Conservation (phyloP, 2,888 invertebrate genomes). For the Slavum lentiscoides region DNA sequence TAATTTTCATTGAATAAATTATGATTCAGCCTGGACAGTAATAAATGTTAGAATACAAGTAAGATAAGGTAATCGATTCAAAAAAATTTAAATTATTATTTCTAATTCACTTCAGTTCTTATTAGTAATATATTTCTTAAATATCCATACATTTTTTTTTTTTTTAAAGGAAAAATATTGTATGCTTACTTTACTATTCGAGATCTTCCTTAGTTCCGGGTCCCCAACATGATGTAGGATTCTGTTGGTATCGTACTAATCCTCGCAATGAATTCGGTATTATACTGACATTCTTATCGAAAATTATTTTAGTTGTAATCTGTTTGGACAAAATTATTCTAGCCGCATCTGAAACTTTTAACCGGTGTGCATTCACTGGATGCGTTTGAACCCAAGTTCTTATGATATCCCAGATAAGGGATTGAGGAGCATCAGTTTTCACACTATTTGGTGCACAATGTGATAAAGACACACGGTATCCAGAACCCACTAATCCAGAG, state of each 20-base stretch:
- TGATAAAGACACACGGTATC: slow-evolving; percentile 87
- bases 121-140: no score
- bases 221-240: slow-evolving; percentile 88
- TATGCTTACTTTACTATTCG: slow-evolving; percentile 65
- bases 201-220: slow-evolving; percentile 78
- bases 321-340: slow-evolving; percentile 46
- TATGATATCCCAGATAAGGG: slow-evolving; percentile 89
- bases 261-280: slow-evolving; percentile 78
- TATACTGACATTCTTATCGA: slow-evolving; percentile 67
- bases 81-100: no score
- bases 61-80: no score
- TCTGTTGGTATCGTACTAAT: slow-evolving; percentile 79
- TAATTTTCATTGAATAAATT: no score
- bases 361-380: slow-evolving; percentile 70
- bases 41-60: no score
- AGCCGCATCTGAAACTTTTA: slow-evolving; percentile 58
- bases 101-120: no score
- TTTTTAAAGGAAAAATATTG: not conserved
- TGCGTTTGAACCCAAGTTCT: slow-evolving; percentile 74
- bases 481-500: slow-evolving; percentile 79
- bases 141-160: not conserved
- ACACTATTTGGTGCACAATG: slow-evolving; percentile 86
- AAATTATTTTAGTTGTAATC: slow-evolving; percentile 41
- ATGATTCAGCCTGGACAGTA: no score
- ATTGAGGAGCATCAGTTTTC: slow-evolving; percentile 88